phyloP scores from a whole-genome alignment of 2,113 vertebrate genomes.

The Atrichornis clamosus region DNA sequence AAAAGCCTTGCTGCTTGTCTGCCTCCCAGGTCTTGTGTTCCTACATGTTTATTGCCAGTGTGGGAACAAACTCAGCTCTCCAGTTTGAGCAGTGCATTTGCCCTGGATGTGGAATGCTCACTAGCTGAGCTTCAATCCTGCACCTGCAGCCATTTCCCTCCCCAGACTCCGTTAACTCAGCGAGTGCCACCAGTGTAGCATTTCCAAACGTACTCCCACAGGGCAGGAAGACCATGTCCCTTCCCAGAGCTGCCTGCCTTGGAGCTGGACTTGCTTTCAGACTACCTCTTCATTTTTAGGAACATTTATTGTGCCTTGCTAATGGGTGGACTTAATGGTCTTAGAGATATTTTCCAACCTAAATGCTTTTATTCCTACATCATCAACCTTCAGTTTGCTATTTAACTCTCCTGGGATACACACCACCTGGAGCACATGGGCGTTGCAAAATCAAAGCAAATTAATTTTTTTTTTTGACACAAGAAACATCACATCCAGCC shows the following conservation, averaged over 20 bases:
- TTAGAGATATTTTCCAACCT: background rate
- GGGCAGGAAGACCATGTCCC: background rate
- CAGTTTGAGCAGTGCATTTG: background rate
- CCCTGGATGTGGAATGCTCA: background rate
- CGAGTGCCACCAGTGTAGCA: accelerated
- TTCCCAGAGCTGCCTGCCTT: background rate
- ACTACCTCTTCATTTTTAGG: background rate
- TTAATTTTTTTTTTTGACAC: background rate
- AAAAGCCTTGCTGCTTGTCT: background rate
- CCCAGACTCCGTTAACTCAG: background rate
- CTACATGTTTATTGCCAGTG: background rate
- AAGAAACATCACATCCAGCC: background rate
- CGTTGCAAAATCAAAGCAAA: background rate
- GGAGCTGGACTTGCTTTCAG: background rate
- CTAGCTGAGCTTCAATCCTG: background rate
- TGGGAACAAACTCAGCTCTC: background rate
- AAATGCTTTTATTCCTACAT: background rate
- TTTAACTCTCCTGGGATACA: background rate
- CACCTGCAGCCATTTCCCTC: background rate
- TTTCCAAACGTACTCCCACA: background rate
- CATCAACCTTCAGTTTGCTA: background rate
- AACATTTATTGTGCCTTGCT: background rate
- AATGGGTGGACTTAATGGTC: background rate
- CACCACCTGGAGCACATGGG: background rate
- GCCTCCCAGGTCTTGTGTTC: background rate